Evolutionary conservation across 2,797 vertebrate genomes (phyloP), one percentile per base, ranked within the genome.

Genomic region (Gobio occitaniae): DNA sequence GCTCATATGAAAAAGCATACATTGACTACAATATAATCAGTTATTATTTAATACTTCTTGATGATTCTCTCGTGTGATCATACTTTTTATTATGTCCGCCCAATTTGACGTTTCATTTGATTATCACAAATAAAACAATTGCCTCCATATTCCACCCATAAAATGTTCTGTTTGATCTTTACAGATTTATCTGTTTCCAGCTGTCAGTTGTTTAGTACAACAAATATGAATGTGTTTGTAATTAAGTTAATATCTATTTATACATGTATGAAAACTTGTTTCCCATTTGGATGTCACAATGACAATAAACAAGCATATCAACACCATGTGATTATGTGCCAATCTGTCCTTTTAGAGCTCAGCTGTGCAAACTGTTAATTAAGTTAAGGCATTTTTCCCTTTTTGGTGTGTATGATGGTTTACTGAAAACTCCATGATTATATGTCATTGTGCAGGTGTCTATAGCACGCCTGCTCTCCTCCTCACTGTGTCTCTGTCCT

Each of bases 401-500:
- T 36, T 72, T 50, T 85, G 68, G 29, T 50, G 19, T 11, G 50
- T 54, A 63, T 19, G 59, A 86, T 80, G 36, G 56, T 83, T 83
- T 21, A 44, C 29, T 48, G 29, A 50, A 77, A 80, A 65, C 50
- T 79, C 75, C 11, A 19, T 66, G 81, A 86, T 61, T 61, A 68
- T 48, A 56, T 16, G 21, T 80, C 59, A 65, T 63, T 59, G 71
- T 86, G 50, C 50, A 82, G 84, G 70, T 25, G 21, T 52, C 63
- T 74, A 4, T 52, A 63, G 71, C 48, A 47, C 19, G 63, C 54
- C 56, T 78, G 68, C 59, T 85, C 47, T 80, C 29, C 77, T 80
- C 52, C 25, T 69, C 32, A 86, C 69, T 77, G 75, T 86, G 21
- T 84, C 52, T 84, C 85, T 82, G 68, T 90, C 50, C 69, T 80